Conservation (phyloP, 2,888 invertebrate genomes). For the Eristalinus aeneus region DNA sequence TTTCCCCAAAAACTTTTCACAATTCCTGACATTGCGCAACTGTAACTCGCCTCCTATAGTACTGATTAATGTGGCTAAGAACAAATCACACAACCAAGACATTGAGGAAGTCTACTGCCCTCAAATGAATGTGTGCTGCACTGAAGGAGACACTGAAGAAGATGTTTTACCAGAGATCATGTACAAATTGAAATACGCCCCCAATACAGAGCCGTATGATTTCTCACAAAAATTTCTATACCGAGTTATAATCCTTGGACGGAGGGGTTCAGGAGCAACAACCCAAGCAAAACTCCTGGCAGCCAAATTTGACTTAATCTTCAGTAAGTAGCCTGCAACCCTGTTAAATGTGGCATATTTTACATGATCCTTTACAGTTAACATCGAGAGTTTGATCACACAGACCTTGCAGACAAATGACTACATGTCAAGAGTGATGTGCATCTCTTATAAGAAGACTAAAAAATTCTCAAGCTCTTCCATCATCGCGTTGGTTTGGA, state of each 20-base stretch:
- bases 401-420: constrained; percentile 72
- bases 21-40: constrained; percentile 38
- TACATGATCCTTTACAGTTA: constrained; percentile 68
- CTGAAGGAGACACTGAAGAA: neutral
- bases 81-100: neutral
- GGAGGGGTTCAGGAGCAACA: constrained; percentile 82
- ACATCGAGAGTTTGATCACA: constrained; percentile 75
- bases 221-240: constrained; percentile 75
- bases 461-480: constrained; percentile 73
- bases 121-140: neutral
- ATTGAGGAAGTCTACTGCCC: constrained; percentile 6
- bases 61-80: constrained; percentile 48
- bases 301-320: constrained; percentile 81
- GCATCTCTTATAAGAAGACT: constrained; percentile 72
- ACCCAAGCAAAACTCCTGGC: constrained; percentile 82
- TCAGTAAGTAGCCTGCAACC: constrained; percentile 79
- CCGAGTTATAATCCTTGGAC: constrained; percentile 82
- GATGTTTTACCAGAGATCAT: constrained; percentile 31
- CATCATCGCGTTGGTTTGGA: constrained; percentile 74
- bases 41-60: constrained; percentile 39
- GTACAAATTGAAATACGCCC: constrained; percentile 42
- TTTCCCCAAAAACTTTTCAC: constrained; percentile 60
- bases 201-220: neutral
- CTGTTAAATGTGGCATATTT: neutral
- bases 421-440: constrained; percentile 72